Evolutionary conservation across 2,113 vertebrate genomes (phyloP).

Genomic region (Myotis yumanensis): DNA sequence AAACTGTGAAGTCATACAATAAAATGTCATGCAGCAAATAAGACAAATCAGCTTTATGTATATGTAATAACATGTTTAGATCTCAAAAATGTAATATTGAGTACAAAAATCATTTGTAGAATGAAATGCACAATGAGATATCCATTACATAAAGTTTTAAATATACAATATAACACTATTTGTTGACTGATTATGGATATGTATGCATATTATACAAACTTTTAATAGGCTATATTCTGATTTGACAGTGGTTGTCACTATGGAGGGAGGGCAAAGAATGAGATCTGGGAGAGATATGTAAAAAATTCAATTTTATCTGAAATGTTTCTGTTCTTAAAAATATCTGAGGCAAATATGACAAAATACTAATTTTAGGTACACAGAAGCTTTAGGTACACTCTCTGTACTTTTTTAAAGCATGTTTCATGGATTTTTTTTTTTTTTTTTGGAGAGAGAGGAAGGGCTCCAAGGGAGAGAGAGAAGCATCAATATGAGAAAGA

Average conservation of each 20-base stretch:
- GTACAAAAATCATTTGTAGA: neutral
- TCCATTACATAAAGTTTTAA: neutral
- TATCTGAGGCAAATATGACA: neutral
- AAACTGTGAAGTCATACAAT: neutral
- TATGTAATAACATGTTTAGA: neutral
- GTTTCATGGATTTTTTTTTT: too few relatives aligned
- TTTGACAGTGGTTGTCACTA: neutral
- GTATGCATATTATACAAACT: neutral
- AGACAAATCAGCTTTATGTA: neutral
- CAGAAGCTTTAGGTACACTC: neutral
- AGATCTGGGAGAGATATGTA: neutral
- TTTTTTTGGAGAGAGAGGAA: too few relatives aligned
- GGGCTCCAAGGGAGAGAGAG: too few relatives aligned
- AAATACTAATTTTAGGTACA: neutral
- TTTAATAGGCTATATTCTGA: neutral
- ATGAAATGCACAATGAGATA: neutral
- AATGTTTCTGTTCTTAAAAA: neutral
- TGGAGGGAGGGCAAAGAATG: neutral
- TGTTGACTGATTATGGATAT: neutral
- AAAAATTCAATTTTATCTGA: constrained; percentile 1
- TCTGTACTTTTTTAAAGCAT: neutral
- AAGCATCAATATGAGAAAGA: too few relatives aligned
- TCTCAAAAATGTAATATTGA: neutral
- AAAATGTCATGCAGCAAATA: neutral
- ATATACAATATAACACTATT: neutral